Conservation (phyloP, 2,888 invertebrate genomes). For the Heterodera filipjevi region DNA sequence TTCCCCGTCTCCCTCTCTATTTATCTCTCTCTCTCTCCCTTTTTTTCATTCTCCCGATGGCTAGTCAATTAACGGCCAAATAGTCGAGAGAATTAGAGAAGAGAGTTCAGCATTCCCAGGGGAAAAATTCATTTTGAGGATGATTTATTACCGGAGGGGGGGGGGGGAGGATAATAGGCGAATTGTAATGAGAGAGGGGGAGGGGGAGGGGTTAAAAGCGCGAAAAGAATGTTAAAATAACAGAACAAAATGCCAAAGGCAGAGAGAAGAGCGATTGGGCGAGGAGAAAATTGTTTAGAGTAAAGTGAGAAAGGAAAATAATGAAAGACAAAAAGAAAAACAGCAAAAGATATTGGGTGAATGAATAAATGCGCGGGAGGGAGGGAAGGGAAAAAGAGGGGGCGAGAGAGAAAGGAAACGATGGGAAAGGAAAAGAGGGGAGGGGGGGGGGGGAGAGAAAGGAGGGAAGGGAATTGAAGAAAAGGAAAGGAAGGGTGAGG, state of each 20-base stretch:
- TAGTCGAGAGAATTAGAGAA: neutral
- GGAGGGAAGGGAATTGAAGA: too few relatives aligned
- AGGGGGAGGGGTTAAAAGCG: neutral
- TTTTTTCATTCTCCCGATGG: neutral
- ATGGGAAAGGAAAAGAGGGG: neutral
- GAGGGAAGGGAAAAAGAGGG: too few relatives aligned
- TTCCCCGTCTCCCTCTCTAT: neutral
- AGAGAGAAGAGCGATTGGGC: neutral
- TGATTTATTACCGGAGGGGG: neutral
- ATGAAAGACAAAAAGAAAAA: neutral
- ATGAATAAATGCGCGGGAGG: neutral
- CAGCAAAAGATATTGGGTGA: neutral
- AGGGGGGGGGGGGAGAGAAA: neutral
- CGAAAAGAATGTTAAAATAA: neutral
- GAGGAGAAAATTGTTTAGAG: neutral
- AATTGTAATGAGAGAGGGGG: too few relatives aligned
- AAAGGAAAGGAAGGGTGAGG: neutral
- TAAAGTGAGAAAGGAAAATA: neutral
- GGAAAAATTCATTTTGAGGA: neutral
- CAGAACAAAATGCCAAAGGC: neutral
- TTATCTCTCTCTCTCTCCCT: neutral
- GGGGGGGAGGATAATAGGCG: neutral
- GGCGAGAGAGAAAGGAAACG: neutral
- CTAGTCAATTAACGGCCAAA: conserved; percentile 9
- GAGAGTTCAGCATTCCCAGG: neutral